Evolutionary conservation across 2,113 vertebrate species (phyloP), one percentile per base, ranked within the genome.

Genomic region (Urocitellus parryii): DNA sequence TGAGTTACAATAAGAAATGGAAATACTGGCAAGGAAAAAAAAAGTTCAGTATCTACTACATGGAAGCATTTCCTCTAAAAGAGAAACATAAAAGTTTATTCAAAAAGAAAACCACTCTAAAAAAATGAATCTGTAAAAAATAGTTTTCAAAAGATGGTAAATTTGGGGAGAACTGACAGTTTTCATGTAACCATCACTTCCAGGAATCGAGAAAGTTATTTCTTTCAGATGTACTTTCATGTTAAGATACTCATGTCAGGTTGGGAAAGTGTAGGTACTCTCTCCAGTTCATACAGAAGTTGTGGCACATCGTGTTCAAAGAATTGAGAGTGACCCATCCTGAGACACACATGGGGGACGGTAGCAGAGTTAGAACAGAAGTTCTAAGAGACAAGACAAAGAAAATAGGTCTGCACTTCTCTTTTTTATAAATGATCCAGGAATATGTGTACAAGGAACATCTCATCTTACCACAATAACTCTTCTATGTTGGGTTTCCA

Each of bases 31-130:
- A 91, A 92, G 67, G 92, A 85, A 94, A 96, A 92, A 96, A 74
- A 16, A 32, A 63, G 70, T 25, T 84, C 53, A 22, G 48, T 78
- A 56, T 77, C 82, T 82, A 37, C 32, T 65, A 11, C 65, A 27
- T 95, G 56, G 29, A 97, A 96, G 42, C 29, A 53, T 58, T 96
- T 95, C 17, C 34, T 39, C 37, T 82, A 79, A 81, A 95, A 90
- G 39, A 90, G 32, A 95, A 93, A 92, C 14, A 77, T 14, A 77
- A 87, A 79, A 25, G 8, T 86, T 80, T 76, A 82, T 32, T 80
- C 53, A 81, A 84, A 94, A 97, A 70, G 9, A 74, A 88, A 63
- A 95, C 93, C 67, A 76, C 34, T 61, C 74, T 79, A 79, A 93
- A 97, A 97, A 45, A 93, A 45, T 72, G 11, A 8, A 87, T 89